phyloP scores from a whole-genome alignment of 1,140 invertebrate genomes.

The Orchestia grillus region DNA sequence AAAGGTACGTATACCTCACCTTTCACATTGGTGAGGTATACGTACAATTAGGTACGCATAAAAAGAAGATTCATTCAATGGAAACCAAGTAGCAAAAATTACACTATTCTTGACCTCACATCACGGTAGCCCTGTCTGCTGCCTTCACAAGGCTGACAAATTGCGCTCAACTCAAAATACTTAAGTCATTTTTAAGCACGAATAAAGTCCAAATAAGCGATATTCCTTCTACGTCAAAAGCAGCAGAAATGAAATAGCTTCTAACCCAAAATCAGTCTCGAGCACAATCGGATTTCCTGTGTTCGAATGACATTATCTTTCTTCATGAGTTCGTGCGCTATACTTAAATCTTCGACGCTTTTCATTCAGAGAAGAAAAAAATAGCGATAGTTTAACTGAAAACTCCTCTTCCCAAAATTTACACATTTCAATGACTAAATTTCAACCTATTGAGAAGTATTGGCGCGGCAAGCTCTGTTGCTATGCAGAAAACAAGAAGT shows the following conservation, averaged over 20 bases:
- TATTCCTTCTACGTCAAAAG: too few relatives aligned
- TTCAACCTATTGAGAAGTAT: neutral
- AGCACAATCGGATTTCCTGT: neutral
- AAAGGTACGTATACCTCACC: neutral
- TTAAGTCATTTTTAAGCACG: too few relatives aligned
- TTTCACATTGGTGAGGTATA: neutral
- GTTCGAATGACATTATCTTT: neutral
- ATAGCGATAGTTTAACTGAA: neutral
- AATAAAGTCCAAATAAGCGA: too few relatives aligned
- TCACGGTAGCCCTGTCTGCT: neutral
- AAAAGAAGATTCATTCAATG: neutral
- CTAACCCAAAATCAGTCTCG: neutral
- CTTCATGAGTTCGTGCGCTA: neutral
- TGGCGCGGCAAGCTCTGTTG: neutral
- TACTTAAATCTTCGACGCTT: neutral
- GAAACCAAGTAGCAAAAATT: neutral
- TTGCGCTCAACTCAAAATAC: neutral
- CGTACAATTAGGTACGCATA: too few relatives aligned
- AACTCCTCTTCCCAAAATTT: neutral
- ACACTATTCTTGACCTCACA: neutral
- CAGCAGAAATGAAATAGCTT: too few relatives aligned
- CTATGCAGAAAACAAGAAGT: neutral
- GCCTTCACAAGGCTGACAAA: neutral
- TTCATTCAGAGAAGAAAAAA: neutral
- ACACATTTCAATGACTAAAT: neutral